Evolutionary conservation across 2,888 invertebrate species (phyloP).

Genomic region (Xestia sexstrigata): DNA sequence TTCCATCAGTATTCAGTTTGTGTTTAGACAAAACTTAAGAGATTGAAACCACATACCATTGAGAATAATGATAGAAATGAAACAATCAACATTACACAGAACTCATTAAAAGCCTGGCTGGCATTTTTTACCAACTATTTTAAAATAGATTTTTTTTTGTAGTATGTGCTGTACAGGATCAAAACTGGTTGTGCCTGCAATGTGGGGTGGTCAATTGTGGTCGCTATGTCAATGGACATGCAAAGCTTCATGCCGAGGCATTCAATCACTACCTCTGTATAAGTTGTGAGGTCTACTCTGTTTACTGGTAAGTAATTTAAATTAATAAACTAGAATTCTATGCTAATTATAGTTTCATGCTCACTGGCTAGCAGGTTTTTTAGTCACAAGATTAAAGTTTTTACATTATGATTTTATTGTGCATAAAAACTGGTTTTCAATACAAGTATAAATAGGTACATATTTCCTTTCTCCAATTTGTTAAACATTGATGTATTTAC

Average conservation of each 20-base stretch:
- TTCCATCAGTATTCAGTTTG: background rate
- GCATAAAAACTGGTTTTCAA: background rate
- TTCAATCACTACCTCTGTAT: slow-evolving; percentile 93
- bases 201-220: slow-evolving; percentile 95
- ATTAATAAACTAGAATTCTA: background rate
- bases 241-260: slow-evolving; percentile 92
- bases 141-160: slow-evolving; percentile 68
- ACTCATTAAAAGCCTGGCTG: no score
- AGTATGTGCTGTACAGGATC: slow-evolving; percentile 92
- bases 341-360: background rate
- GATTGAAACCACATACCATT: slow-evolving; percentile 6
- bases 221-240: slow-evolving; percentile 94
- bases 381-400: slow-evolving; percentile 2
- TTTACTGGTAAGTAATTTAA: slow-evolving; percentile 92
- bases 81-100: background rate
- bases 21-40: background rate
- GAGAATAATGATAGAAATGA: slow-evolving; percentile 12
- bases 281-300: slow-evolving; percentile 93
- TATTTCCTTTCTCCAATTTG: background rate
- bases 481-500: background rate
- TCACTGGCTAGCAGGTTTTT: background rate
- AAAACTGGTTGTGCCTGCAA: slow-evolving; percentile 94
- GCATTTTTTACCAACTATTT: background rate
- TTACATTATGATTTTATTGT: slow-evolving; percentile 18
- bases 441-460: background rate